Conservation (phyloP, 2,888 invertebrate genomes). For the Therioaphis trifolii region DNA sequence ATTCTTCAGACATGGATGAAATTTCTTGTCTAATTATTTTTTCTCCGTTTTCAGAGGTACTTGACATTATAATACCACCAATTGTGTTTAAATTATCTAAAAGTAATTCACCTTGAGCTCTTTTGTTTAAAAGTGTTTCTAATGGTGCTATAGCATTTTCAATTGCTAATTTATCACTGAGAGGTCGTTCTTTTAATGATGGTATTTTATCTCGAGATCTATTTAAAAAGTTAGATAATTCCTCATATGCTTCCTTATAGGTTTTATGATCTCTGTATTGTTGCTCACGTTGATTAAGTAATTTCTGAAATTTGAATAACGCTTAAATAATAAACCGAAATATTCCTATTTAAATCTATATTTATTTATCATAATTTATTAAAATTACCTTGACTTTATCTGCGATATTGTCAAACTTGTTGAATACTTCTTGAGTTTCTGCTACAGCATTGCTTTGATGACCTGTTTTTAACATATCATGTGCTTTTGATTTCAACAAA, state of each 20-base stretch:
- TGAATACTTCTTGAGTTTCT: conserved; percentile 86
- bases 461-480: conserved; percentile 86
- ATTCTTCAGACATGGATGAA: conserved; percentile 84
- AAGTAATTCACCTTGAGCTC: conserved; percentile 88
- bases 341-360: background rate
- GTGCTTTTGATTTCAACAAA: conserved; percentile 83
- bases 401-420: conserved; percentile 83
- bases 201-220: conserved; percentile 90
- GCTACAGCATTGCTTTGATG: conserved; percentile 85
- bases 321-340: background rate
- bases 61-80: conserved; percentile 86
- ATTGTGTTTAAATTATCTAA: conserved; percentile 88
- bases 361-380: no score
- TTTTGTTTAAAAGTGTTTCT: conserved; percentile 86
- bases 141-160: conserved; percentile 90
- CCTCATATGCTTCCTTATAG: conserved; percentile 92
- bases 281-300: conserved; percentile 83
- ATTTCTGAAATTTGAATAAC: conserved; percentile 69
- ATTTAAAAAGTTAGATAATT: conserved; percentile 87
- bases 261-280: conserved; percentile 88
- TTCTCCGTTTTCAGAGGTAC: conserved; percentile 84
- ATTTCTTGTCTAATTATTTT: conserved; percentile 86
- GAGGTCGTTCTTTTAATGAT: conserved; percentile 83
- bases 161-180: conserved; percentile 88
- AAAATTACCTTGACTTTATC: conserved; percentile 76